phyloP scores from a whole-genome alignment of 2,888 invertebrate genomes.

The Charanyca ferruginea region DNA sequence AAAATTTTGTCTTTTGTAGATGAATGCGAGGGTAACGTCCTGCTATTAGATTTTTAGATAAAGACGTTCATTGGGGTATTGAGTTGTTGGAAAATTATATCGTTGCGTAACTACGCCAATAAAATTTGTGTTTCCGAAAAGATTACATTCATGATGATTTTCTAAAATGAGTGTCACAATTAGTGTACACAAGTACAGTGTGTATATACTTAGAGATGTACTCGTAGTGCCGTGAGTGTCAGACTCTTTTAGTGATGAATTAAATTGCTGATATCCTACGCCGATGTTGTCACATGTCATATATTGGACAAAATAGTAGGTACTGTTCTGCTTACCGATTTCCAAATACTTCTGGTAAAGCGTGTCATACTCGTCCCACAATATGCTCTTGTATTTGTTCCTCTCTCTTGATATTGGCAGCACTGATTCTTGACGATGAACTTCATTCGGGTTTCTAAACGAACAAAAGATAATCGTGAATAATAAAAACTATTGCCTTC shows the following conservation, averaged over 20 bases:
- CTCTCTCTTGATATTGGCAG: constrained; percentile 96
- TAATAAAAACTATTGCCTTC: not conserved
- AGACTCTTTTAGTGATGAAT: not conserved
- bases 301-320: not conserved
- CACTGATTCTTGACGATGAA: constrained; percentile 94
- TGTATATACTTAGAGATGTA: no score
- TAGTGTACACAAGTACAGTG: no score
- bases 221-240: no score
- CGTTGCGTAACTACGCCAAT: constrained; percentile 2
- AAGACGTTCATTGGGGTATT: constrained; percentile 23
- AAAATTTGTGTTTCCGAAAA: no score
- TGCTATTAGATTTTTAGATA: constrained; percentile 46
- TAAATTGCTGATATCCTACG: not conserved
- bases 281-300: not conserved
- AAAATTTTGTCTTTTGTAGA: constrained; percentile 67
- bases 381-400: constrained; percentile 95
- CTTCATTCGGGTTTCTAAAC: constrained; percentile 96
- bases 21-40: constrained; percentile 51
- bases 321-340: constrained; percentile 93
- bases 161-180: not conserved
- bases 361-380: constrained; percentile 98
- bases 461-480: constrained; percentile 17
- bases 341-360: constrained; percentile 98
- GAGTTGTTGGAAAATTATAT: constrained; percentile 13
- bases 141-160: not conserved